phyloP scores from a whole-genome alignment of 1,140 invertebrate species.

The Philopotamus ludificatus region DNA sequence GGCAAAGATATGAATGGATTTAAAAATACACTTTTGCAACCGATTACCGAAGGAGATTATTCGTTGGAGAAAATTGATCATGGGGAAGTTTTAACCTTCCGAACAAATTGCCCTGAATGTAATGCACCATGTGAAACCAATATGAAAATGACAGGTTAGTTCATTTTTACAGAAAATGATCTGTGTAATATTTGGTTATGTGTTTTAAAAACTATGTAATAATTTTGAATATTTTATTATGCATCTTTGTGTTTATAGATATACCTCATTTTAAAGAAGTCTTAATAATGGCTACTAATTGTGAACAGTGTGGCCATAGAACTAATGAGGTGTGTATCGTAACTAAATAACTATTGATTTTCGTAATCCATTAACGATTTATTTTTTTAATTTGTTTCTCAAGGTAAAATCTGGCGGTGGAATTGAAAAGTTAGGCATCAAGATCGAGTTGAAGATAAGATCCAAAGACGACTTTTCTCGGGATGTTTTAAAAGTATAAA shows the following conservation, averaged over 20 bases:
- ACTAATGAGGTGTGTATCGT: constrained; percentile 71
- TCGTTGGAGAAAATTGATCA: constrained; percentile 68
- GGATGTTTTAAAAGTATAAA: constrained; percentile 85
- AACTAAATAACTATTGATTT: too few species aligned
- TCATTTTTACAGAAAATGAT: constrained; percentile 9
- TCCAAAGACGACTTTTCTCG: constrained; percentile 79
- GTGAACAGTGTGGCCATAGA: constrained; percentile 85
- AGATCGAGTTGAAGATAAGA: constrained; percentile 74
- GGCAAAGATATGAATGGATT: not conserved
- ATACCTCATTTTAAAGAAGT: constrained; percentile 98
- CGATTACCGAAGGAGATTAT: constrained; percentile 61
- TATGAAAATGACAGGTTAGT: constrained; percentile 91
- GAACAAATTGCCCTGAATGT: constrained; percentile 87
- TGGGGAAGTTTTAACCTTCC: constrained; percentile 83
- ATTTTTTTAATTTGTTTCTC: constrained; percentile 22
- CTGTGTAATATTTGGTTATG: too few species aligned
- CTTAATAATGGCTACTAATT: constrained; percentile 94
- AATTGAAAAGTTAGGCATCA: constrained; percentile 80
- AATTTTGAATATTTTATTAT: too few species aligned
- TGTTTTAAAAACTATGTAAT: too few species aligned
- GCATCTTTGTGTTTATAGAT: constrained; percentile 63
- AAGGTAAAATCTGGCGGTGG: constrained; percentile 90
- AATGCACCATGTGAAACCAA: constrained; percentile 82
- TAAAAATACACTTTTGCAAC: constrained; percentile 55
- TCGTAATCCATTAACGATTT: not conserved